Evolutionary conservation across 2,113 vertebrate genomes (phyloP).

Genomic region (Pandion haliaetus): DNA sequence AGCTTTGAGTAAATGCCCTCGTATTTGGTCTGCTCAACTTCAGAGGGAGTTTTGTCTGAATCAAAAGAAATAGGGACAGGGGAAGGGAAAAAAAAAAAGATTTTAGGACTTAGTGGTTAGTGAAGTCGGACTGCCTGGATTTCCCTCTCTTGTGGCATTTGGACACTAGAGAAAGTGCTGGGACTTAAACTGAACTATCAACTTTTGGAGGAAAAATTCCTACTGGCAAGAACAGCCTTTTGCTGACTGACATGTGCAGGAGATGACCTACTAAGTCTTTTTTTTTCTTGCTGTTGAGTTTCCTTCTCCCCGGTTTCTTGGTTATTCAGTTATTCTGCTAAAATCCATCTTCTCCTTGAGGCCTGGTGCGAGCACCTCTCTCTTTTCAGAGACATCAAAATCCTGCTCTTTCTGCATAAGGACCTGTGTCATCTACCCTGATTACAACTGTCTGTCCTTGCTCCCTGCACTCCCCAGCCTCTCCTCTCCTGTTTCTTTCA

Average conservation of each 20-base stretch:
- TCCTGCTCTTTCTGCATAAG: not conserved
- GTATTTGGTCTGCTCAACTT: not conserved
- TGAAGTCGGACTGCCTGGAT: not conserved
- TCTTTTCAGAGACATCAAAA: not conserved
- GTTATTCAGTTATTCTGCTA: not conserved
- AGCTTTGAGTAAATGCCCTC: conserved; percentile 22
- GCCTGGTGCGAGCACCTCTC: not conserved
- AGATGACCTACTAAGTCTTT: not conserved
- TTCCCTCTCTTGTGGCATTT: conserved; percentile 5
- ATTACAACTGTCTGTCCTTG: not conserved
- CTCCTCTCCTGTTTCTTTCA: not conserved
- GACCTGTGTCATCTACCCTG: not conserved
- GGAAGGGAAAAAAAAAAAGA: not conserved
- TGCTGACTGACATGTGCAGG: not conserved
- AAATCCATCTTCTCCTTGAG: not conserved
- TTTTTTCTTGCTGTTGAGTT: not conserved
- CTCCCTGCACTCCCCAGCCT: not conserved
- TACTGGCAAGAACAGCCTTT: not conserved
- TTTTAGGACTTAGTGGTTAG: not conserved
- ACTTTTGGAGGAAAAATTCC: not conserved
- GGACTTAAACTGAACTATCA: not conserved
- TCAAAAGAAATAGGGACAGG: not conserved
- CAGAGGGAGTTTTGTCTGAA: not conserved
- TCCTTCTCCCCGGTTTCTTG: not conserved
- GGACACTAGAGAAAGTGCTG: not conserved